These are phyloP conservation scores for Pedicia rivosa DNA, from an alignment of 2,888 invertebrate species.

Conservation along the genomic window DNA sequence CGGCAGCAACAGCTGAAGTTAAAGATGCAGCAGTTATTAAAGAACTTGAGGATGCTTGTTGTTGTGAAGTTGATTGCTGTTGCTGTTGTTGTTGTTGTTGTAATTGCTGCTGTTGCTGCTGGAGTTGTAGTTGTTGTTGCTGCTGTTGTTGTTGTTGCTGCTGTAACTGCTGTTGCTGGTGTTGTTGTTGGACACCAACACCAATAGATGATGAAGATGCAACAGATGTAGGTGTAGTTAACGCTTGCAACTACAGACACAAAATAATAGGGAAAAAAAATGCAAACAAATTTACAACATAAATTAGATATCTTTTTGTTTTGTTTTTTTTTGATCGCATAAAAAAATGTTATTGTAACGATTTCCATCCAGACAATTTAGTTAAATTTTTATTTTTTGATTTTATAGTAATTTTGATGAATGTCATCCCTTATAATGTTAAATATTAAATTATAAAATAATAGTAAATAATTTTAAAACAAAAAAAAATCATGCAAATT, in stretches of 20 bases:
- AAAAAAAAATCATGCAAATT: too few species aligned
- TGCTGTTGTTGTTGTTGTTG: too few species aligned
- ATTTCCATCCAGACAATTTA: too few species aligned
- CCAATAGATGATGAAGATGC: not conserved
- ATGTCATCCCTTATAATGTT: too few species aligned
- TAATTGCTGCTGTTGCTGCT: slow-evolving; percentile 14
- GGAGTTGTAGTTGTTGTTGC: slow-evolving; percentile 17
- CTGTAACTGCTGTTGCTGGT: slow-evolving; percentile 7
- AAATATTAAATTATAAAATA: too few species aligned
- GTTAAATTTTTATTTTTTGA: too few species aligned
- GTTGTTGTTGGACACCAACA: slow-evolving; percentile 1
- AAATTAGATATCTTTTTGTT: too few species aligned
- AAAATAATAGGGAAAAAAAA: slow-evolving; percentile 10
- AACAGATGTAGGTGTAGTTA: slow-evolving; percentile 18
- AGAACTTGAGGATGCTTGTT: slow-evolving; percentile 10
- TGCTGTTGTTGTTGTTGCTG: slow-evolving; percentile 18
- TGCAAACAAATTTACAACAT: too few species aligned
- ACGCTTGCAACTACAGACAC: slow-evolving; percentile 28
- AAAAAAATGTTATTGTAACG: too few species aligned
- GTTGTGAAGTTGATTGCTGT: slow-evolving; percentile 16
- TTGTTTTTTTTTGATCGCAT: too few species aligned
- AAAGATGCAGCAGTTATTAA: slow-evolving; percentile 19
- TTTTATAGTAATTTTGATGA: too few species aligned
- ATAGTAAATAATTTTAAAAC: too few species aligned
- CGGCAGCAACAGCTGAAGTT: slow-evolving; percentile 22